phyloP scores from a whole-genome alignment of 2,113 vertebrate genomes.

The Tiliqua scincoides region DNA sequence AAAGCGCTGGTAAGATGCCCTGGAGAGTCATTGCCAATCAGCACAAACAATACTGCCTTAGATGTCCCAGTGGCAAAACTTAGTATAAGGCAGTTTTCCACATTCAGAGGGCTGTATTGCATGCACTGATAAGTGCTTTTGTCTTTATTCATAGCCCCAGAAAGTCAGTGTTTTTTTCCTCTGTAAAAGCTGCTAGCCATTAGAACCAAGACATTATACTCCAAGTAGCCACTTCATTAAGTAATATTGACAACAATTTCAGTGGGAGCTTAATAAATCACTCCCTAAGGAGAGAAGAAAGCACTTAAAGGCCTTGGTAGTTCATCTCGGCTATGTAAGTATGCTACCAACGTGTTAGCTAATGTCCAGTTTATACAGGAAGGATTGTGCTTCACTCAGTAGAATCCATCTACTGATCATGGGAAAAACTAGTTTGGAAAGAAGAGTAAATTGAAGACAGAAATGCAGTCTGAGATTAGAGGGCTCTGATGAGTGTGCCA shows the following conservation, averaged over 20 bases:
- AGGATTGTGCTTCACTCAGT: not conserved
- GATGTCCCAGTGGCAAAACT: too few relatives aligned
- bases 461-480: not conserved
- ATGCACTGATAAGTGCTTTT: conserved; percentile 7
- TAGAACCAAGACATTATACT: not conserved
- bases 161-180: conserved; percentile 13
- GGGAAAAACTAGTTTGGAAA: not conserved
- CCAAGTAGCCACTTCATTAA: conserved; percentile 12
- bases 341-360: not conserved
- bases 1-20: too few relatives aligned
- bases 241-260: not conserved
- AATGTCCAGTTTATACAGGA: not conserved
- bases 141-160: not conserved
- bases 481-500: not conserved
- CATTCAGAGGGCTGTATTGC: not conserved
- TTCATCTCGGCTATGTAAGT: not conserved
- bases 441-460: not conserved
- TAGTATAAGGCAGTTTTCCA: too few relatives aligned
- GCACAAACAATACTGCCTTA: too few relatives aligned
- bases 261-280: conserved; percentile 21
- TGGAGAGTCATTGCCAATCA: too few relatives aligned
- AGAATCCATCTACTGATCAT: not conserved
- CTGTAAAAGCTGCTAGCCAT: not conserved
- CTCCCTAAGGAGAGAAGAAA: not conserved
- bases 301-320: not conserved